Conservation (phyloP, 1,140 invertebrate species). For the Drosophila chauvacae region DNA sequence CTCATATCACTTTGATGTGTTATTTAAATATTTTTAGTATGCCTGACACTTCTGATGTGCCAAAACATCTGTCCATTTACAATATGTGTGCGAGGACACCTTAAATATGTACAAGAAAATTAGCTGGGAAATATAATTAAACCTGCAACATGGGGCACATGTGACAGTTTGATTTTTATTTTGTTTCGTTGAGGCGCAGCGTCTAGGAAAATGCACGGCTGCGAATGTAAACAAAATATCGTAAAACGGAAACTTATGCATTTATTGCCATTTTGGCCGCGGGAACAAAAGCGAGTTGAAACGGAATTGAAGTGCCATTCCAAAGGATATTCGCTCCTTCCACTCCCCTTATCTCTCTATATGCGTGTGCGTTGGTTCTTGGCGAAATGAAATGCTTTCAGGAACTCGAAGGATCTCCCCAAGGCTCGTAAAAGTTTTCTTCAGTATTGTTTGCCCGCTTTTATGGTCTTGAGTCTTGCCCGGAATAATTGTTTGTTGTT, state of each 20-base stretch:
- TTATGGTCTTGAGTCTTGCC: slow-evolving; percentile 63
- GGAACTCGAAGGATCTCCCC: slow-evolving; percentile 46
- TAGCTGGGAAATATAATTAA: slow-evolving; percentile 20
- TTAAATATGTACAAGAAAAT: slow-evolving; percentile 14
- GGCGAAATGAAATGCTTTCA: slow-evolving; percentile 64
- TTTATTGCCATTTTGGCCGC: slow-evolving; percentile 68
- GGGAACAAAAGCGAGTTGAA: slow-evolving; percentile 34
- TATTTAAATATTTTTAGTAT: slow-evolving; percentile 7
- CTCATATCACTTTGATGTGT: slow-evolving; percentile 20
- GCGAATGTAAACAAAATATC: slow-evolving; percentile 75
- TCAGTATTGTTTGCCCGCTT: slow-evolving; percentile 70
- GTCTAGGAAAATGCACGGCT: slow-evolving; percentile 34
- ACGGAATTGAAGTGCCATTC: slow-evolving; percentile 55
- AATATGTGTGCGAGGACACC: neutral
- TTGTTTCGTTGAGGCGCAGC: slow-evolving; percentile 28
- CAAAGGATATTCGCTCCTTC: slow-evolving; percentile 44
- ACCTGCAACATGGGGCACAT: slow-evolving; percentile 1
- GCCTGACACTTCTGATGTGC: slow-evolving; percentile 17
- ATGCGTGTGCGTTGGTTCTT: slow-evolving; percentile 2
- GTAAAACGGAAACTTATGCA: slow-evolving; percentile 82
- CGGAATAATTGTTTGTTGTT: slow-evolving; percentile 73
- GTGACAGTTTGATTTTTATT: neutral
- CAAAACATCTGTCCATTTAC: slow-evolving; percentile 20
- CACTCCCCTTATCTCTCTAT: neutral
- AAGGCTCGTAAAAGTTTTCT: slow-evolving; percentile 73